phyloP scores from a whole-genome alignment of 2,888 invertebrate genomes.

The Omphaloscelis lunosa region DNA sequence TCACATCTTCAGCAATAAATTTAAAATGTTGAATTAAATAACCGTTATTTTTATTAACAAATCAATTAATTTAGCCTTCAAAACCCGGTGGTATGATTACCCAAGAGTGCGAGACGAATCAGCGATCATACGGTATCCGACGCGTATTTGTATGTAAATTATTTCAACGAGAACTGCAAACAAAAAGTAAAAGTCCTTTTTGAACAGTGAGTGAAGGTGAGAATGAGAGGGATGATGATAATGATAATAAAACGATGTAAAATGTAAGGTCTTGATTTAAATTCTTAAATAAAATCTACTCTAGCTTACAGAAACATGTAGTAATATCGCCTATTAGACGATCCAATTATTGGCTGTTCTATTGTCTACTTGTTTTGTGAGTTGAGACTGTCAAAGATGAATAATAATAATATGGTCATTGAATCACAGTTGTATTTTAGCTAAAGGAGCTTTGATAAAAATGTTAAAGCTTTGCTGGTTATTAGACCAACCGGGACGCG shows the following conservation, averaged over 20 bases:
- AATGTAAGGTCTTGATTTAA: neutral
- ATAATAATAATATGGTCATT: too few species aligned
- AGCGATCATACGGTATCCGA: slow-evolving; percentile 54
- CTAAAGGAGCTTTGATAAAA: too few species aligned
- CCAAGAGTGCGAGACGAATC: slow-evolving; percentile 45
- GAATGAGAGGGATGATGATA: slow-evolving; percentile 28
- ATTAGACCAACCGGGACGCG: too few species aligned
- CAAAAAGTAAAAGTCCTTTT: slow-evolving; percentile 49
- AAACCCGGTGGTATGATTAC: slow-evolving; percentile 40
- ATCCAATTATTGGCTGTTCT: too few species aligned
- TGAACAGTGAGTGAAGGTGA: slow-evolving; percentile 4
- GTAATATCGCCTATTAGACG: too few species aligned
- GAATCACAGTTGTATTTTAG: too few species aligned
- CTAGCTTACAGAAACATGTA: too few species aligned
- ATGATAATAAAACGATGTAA: slow-evolving; percentile 29
- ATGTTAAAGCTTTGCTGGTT: too few species aligned
- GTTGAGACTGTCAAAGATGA: too few species aligned
- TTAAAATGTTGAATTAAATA: slow-evolving; percentile 28
- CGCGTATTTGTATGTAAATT: slow-evolving; percentile 51
- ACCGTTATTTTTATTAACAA: slow-evolving; percentile 38
- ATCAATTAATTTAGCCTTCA: slow-evolving; percentile 37
- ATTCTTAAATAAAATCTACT: too few species aligned
- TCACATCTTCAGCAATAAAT: slow-evolving; percentile 29
- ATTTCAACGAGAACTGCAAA: slow-evolving; percentile 40
- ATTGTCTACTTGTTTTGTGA: too few species aligned